Evolutionary conservation across 2,797 vertebrate species (phyloP), one percentile per base, ranked within the genome.

Genomic region (Artibeus jamaicensis): DNA sequence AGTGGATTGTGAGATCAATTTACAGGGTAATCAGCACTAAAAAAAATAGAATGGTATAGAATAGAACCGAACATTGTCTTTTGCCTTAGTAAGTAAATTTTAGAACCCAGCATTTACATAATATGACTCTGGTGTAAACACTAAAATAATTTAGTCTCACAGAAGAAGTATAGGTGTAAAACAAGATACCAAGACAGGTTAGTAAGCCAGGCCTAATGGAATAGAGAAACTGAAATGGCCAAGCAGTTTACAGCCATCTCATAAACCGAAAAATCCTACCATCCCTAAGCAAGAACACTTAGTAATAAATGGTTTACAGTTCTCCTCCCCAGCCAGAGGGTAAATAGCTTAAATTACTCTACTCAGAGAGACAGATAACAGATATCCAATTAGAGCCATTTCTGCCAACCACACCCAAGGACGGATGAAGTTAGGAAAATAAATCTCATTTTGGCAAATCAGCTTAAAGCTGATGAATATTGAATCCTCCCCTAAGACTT

Each of bases 1-100:
- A 91, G 76, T 70, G 26, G n/a, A 53, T 44, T 83, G 57, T 76
- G 42, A 93, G 88, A 93, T 94, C 77, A 93, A 55, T 86, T 77
- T 91, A 87, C 6, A 78, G 67, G 48, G 26, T 82, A 77, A 22
- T 71, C 16, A 29, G 26, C 53, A 65, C 53, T 22, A 9, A 5
- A 48, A 68, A 78, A 73, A 53, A 16, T 26, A 48, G 57, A 73
- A 65, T 39, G 21, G 46, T 39, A 89, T 44, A 65, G 34, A 77
- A 88, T 48, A 62, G 26, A 86, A 74, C 48, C 86, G 53, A 77
- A 59, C 68, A 85, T 22, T 71, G 34, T 26, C 32, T 62, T 85
- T 79, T 85, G 46, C n/a, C 48, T 79, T 71, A 92, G 29, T 14
- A 42, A 16, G 87, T 92, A 65, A 89, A 34, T 71, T 83, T 78